phyloP scores from a whole-genome alignment of 2,797 vertebrate genomes.

The Notoglanidium macrostoma region DNA sequence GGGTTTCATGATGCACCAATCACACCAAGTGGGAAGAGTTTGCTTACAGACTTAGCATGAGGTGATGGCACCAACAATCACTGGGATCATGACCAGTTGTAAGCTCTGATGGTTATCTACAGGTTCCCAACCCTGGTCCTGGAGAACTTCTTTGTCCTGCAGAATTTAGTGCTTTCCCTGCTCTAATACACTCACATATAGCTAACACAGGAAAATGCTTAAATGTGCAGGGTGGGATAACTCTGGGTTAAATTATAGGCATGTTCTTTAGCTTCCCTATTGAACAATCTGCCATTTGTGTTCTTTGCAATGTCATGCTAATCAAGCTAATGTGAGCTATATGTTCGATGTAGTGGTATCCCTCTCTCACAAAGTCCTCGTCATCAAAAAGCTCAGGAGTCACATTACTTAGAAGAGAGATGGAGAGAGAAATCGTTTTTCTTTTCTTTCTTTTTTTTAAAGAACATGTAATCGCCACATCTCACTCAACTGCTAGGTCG shows the following conservation, averaged over 20 bases:
- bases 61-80: not conserved
- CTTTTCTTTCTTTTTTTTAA: not conserved
- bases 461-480: slow-evolving; percentile 8
- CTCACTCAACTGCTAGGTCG: slow-evolving; percentile 15
- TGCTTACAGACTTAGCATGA: not conserved
- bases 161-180: not conserved
- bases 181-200: too few relatives aligned
- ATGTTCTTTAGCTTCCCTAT: not conserved
- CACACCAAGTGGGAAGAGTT: not conserved
- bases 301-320: not conserved
- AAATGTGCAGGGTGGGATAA: not conserved
- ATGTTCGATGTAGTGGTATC: not conserved
- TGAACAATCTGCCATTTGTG: not conserved
- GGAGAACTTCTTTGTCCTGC: not conserved
- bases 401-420: not conserved
- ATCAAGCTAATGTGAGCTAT: not conserved
- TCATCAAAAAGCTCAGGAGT: not conserved
- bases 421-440: not conserved
- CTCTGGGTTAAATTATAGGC: not conserved
- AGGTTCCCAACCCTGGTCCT: not conserved
- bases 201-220: not conserved
- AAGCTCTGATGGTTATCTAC: not conserved
- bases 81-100: not conserved
- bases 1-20: too few relatives aligned
- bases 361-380: not conserved